phyloP scores from a whole-genome alignment of 2,797 vertebrate genomes.

The Anableps anableps region DNA sequence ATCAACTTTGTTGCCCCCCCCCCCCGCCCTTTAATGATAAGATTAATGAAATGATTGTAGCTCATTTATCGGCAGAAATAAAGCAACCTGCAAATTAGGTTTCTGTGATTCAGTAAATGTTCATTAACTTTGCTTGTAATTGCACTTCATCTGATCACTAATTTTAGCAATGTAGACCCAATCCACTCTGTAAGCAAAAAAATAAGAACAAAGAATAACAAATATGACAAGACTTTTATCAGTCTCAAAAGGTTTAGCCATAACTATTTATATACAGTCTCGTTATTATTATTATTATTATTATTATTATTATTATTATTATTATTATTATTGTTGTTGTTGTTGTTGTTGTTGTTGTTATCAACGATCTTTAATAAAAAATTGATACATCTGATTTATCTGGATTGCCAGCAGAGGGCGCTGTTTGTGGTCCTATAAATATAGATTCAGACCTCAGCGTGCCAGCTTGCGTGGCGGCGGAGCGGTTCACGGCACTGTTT shows the following conservation, averaged over 20 bases:
- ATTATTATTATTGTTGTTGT: not conserved
- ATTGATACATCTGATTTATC: not conserved
- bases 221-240: not conserved
- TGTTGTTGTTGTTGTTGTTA: not conserved
- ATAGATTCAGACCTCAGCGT: not conserved
- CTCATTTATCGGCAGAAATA: not conserved
- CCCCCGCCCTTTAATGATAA: not conserved
- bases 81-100: not conserved
- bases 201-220: not conserved
- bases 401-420: conserved; percentile 30
- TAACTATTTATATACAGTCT: not conserved
- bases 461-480: conserved; percentile 50
- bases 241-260: not conserved
- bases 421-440: conserved; percentile 29
- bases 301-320: not conserved
- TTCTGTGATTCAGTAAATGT: not conserved
- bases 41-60: not conserved
- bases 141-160: not conserved
- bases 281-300: not conserved
- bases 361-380: not conserved
- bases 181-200: not conserved
- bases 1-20: not conserved
- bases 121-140: not conserved
- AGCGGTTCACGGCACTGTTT: conserved; percentile 23
- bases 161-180: not conserved